Percentiles rank a stretch among this genome's conserved stretches.
Evolutionary conservation across 2,888 invertebrate genomes (phyloP).

Genomic region (Drosophila niveifrons): DNA sequence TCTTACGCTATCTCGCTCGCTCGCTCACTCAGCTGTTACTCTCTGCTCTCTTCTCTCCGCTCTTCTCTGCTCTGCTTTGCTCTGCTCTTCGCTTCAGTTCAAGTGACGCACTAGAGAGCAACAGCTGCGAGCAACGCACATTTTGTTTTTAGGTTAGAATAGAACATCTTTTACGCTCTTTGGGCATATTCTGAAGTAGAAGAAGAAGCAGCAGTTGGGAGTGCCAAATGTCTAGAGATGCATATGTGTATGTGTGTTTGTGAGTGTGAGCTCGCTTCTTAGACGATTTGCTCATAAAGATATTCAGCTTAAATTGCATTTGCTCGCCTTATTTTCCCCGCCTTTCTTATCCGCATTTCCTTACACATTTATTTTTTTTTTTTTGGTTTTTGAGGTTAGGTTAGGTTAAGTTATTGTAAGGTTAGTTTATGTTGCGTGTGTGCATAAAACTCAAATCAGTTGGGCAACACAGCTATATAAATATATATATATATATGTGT

Average conservation of each 20-base stretch:
- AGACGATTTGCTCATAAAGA: conserved; percentile 44
- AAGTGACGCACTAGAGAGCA: conserved; percentile 62
- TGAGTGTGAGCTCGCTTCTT: conserved; percentile 13
- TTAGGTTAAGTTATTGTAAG: conserved; percentile 14
- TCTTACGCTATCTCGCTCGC: neutral
- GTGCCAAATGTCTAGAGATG: conserved; percentile 44
- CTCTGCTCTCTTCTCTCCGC: neutral
- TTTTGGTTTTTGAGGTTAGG: conserved; percentile 40
- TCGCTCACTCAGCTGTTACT: neutral
- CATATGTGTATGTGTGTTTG: conserved; percentile 11
- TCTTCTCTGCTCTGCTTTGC: neutral
- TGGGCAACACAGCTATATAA: conserved; percentile 6
- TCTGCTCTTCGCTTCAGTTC: conserved; percentile 27
- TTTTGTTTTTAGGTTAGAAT: conserved; percentile 36
- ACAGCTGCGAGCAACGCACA: conserved; percentile 61
- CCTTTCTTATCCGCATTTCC: conserved; percentile 1
- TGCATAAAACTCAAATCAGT: conserved; percentile 30
- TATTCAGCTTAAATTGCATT: conserved; percentile 67
- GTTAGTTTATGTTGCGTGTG: conserved; percentile 26
- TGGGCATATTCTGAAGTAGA: conserved; percentile 18
- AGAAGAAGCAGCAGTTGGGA: conserved; percentile 7
- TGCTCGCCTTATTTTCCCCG: conserved; percentile 22
- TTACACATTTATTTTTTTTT: neutral
- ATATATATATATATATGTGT: too few relatives aligned
- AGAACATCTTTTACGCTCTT: conserved; percentile 41